These are phyloP conservation scores for Himantopus leucocephalus DNA, from an alignment of 2,113 vertebrate species.

Conservation along the genomic window DNA sequence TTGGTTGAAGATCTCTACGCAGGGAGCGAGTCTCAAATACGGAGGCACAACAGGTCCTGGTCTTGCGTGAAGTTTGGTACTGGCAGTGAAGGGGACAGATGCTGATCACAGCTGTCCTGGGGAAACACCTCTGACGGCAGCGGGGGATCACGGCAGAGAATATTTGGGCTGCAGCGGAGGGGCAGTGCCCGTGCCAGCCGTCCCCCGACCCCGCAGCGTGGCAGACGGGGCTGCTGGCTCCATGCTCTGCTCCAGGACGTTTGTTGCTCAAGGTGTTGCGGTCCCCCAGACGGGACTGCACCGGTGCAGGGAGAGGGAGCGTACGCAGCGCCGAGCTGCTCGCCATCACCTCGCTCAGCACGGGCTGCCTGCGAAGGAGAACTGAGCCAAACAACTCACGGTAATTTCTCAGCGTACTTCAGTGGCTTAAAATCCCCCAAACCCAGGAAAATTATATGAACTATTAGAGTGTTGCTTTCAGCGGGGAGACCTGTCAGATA, in stretches of 20 bases:
- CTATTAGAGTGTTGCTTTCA: background rate
- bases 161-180: background rate
- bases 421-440: background rate
- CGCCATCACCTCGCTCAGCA: background rate
- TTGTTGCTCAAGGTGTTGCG: background rate
- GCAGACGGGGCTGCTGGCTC: background rate
- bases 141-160: background rate
- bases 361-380: background rate
- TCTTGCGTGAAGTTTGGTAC: fast-evolving
- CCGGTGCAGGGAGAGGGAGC: background rate
- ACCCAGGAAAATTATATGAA: background rate
- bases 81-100: background rate
- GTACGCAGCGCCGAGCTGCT: background rate
- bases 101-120: background rate
- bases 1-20: background rate
- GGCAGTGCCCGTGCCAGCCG: background rate
- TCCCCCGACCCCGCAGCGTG: background rate
- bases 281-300: fast-evolving
- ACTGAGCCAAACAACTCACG: background rate
- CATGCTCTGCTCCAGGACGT: fast-evolving
- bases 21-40: background rate
- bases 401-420: background rate
- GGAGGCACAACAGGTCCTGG: background rate
- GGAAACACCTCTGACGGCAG: background rate
- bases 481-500: slow-evolving; percentile 11